Percentiles rank a stretch among this genome's conserved stretches.
These are phyloP conservation scores for Eremobia ochroleuca DNA, from an alignment of 2,888 invertebrate species.

Conservation along the genomic window DNA sequence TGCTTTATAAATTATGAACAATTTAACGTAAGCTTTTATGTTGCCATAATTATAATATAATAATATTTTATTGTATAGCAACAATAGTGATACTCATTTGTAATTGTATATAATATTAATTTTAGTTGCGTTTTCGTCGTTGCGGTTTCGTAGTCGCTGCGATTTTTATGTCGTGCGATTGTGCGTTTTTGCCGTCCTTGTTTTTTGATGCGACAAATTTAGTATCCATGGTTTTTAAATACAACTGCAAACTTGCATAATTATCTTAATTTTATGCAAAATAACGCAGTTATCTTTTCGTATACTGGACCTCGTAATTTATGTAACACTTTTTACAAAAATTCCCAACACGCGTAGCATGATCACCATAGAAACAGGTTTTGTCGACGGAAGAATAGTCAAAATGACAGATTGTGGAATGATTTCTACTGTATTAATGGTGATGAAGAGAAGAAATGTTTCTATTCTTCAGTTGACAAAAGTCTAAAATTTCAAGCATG, in stretches of 20 bases:
- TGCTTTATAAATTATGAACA: constrained; percentile 37
- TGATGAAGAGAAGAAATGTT: too few relatives aligned
- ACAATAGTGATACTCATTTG: constrained; percentile 74
- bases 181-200: constrained; percentile 31
- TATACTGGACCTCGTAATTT: neutral
- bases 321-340: neutral
- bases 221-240: neutral
- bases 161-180: constrained; percentile 52
- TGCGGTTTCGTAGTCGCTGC: constrained; percentile 49
- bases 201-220: constrained; percentile 16
- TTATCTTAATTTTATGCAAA: neutral
- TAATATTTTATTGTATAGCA: constrained; percentile 63
- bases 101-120: constrained; percentile 69
- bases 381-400: too few relatives aligned
- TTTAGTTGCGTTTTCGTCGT: constrained; percentile 63
- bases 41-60: constrained; percentile 70
- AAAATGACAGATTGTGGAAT: too few relatives aligned
- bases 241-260: neutral
- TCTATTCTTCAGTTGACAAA: too few relatives aligned
- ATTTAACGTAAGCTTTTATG: constrained; percentile 61
- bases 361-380: too few relatives aligned
- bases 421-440: too few relatives aligned
- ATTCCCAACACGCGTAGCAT: too few relatives aligned
- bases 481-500: too few relatives aligned
- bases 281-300: neutral